These are phyloP conservation scores for Camptogramma bilineatum DNA, from an alignment of 2,888 invertebrate species.

Conservation along the genomic window DNA sequence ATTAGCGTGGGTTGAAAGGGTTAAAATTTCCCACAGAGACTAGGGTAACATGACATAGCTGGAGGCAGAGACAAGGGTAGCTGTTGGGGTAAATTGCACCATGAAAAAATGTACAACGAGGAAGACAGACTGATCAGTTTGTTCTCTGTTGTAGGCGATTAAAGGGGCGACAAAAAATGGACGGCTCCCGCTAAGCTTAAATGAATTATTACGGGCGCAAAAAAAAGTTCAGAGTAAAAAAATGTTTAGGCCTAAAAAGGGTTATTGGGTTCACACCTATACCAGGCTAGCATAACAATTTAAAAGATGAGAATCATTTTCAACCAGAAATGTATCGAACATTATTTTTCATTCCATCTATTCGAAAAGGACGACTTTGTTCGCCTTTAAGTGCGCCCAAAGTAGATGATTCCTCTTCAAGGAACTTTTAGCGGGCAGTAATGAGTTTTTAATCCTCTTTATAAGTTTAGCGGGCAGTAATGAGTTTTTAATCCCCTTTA, in stretches of 20 bases:
- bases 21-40: conserved; percentile 52
- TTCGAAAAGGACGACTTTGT: no score
- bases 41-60: conserved; percentile 45
- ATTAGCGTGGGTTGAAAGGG: conserved; percentile 24
- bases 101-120: conserved; percentile 9
- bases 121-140: conserved; percentile 10
- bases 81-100: conserved; percentile 16
- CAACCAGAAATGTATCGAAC: conserved; percentile 3
- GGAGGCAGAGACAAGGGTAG: conserved; percentile 34
- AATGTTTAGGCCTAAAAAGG: conserved; percentile 32
- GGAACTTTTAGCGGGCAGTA: no score
- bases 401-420: no score
- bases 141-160: conserved; percentile 5
- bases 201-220: conserved; percentile 27
- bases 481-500: no score
- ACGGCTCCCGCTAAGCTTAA: conserved; percentile 23
- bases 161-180: conserved; percentile 32
- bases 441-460: no score
- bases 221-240: conserved; percentile 37
- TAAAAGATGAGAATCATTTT: conserved; percentile 11
- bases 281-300: conserved; percentile 45
- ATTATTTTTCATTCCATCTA: no score
- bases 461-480: no score
- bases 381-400: no score
- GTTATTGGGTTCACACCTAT: conserved; percentile 52